Percentiles rank a stretch among this genome's conserved stretches.
These are phyloP conservation scores for Mormyrus lacerda DNA, from an alignment of 2,113 vertebrate genomes.

Conservation along the genomic window DNA sequence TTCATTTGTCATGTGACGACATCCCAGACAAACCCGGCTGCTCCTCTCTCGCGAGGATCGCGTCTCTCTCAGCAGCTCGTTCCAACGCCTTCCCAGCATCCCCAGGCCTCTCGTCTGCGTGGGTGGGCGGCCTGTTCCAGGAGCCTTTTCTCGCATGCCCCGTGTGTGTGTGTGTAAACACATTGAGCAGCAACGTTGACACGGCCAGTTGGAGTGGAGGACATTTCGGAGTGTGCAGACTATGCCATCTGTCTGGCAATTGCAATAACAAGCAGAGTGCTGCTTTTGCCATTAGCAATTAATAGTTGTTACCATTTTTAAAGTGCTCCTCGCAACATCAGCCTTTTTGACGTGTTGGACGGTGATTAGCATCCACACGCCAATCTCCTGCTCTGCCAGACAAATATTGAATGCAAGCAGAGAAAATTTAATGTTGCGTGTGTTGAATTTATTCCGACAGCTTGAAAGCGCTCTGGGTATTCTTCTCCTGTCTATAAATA, in stretches of 20 bases:
- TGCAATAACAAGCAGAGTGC: conserved; percentile 28
- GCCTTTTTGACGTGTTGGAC: neutral
- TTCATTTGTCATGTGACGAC: neutral
- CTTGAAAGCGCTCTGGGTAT: conserved; percentile 32
- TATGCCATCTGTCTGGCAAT: neutral
- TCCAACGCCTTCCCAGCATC: neutral
- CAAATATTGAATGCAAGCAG: neutral
- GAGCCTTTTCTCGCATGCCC: conserved; percentile 4
- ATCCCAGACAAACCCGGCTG: neutral
- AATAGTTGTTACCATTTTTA: neutral
- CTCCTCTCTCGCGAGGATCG: neutral
- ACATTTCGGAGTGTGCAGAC: conserved; percentile 27
- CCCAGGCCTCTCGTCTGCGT: neutral
- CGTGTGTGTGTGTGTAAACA: conserved; percentile 43
- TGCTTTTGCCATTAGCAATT: conserved; percentile 16
- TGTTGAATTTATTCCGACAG: conserved; percentile 22
- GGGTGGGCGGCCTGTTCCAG: neutral
- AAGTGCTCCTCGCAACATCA: neutral
- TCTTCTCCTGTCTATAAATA: conserved; percentile 38
- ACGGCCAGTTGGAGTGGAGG: conserved; percentile 25
- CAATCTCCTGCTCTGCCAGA: neutral
- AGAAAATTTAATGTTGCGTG: conserved; percentile 7
- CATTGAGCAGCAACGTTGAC: conserved; percentile 45
- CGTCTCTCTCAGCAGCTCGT: neutral
- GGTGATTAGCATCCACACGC: neutral